Evolutionary conservation across 1,140 invertebrate species (phyloP).

Genomic region (Neodiprion fabricii): DNA sequence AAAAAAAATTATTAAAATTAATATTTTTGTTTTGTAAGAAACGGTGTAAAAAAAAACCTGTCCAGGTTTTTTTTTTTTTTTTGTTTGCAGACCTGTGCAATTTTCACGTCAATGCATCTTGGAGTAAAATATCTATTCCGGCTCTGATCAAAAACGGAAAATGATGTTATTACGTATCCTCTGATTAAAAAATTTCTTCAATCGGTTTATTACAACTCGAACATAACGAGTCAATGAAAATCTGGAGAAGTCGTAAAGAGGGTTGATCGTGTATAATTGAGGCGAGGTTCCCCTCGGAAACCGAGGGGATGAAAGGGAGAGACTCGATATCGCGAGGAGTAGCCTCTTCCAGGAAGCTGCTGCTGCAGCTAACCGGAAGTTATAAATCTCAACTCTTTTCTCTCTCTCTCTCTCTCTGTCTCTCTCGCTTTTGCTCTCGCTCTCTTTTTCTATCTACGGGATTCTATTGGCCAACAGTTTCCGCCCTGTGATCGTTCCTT

Average conservation of each 20-base stretch:
- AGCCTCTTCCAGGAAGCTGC: constrained; percentile 37
- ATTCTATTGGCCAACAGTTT: background rate
- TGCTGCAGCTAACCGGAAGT: constrained; percentile 38
- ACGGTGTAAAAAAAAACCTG: no score
- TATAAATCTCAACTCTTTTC: constrained; percentile 47
- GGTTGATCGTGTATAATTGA: constrained; percentile 17
- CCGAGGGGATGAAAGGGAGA: no score
- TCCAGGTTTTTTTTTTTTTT: no score
- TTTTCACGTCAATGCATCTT: no score
- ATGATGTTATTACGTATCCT: background rate
- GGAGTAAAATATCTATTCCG: no score
- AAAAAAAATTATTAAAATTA: no score
- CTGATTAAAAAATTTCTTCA: background rate
- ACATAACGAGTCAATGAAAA: constrained; percentile 18
- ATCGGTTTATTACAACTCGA: constrained; percentile 18
- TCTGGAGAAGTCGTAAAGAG: background rate
- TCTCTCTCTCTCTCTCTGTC: constrained; percentile 18
- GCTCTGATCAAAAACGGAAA: no score
- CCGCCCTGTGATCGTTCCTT: background rate
- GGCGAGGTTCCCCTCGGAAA: no score
- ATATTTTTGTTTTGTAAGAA: no score
- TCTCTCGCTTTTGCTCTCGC: no score
- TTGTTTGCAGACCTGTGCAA: no score
- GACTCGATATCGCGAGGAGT: constrained; percentile 11
- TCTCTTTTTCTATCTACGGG: background rate